Evolutionary conservation across 1,140 invertebrate species (phyloP), one percentile per base, ranked within the genome.

Genomic region (Drosophila cardini): DNA sequence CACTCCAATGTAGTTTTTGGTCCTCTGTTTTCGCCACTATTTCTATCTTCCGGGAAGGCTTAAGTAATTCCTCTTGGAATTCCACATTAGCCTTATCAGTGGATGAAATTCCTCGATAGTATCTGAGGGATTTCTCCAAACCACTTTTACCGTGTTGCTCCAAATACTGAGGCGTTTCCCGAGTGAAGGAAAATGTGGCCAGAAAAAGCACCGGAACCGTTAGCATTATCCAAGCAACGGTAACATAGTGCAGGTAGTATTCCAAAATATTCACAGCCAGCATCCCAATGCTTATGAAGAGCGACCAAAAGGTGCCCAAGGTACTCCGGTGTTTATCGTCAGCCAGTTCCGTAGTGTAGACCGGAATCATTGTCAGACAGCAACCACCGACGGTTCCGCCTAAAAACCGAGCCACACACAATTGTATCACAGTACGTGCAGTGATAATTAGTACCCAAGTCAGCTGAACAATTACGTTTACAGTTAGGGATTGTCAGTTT

Each of bases 131-230:
- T 16, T 76, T 68, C 46, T 82, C 71, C 2, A 77, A 79, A 11
- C 18, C 18, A 63, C 70, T 74, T 10, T 89, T 60, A 48, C 92
- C 92, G n/a, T 93, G 92, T 50, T 92, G 89, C 34, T 93, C 85
- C n/a, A 93, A 78, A 62, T 92, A 93, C 16, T 92, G 91, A 0
- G 93, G 93, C 0, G 93, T 93, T 56, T 94, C 93, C 0, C 93
- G 93, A 86, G 93, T 91, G 1, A 90, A 91, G 0, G 91, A 38
- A 70, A 93, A 93, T 0, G 79, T 76, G 0, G 93, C 10, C 4
- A 93, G 34, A 50, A 93, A 93, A 5, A 92, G 21, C 0, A 92
- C 69, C 0, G 92, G 92, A 13, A 93, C 76, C 0, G 85, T 83
- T 0, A 92, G 90, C 46, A 93, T 91, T 3, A 93, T 75, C 91